Evolutionary conservation across 2,888 invertebrate species (phyloP).

Genomic region (Andrena camellia): DNA sequence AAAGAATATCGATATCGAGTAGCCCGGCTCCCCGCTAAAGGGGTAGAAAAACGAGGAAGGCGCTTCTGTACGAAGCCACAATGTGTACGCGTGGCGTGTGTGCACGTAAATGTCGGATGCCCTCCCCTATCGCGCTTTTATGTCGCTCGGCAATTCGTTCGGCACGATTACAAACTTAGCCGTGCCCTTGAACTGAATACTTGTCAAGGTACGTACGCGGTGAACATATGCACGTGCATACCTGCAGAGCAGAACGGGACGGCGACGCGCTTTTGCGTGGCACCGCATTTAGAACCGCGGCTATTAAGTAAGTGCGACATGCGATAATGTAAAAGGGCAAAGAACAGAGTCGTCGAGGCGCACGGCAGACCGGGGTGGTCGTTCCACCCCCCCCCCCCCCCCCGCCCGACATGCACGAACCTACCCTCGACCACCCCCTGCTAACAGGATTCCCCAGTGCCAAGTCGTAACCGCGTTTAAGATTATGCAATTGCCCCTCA

Average conservation of each 20-base stretch:
- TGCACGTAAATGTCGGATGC: constrained; percentile 38
- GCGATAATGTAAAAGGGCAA: constrained; percentile 51
- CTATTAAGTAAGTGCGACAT: constrained; percentile 61
- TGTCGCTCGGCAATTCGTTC: constrained; percentile 67
- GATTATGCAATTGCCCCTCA: constrained; percentile 12
- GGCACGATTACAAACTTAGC: constrained; percentile 71
- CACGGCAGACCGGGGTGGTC: background rate
- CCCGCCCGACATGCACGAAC: background rate
- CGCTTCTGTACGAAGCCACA: too few species aligned
- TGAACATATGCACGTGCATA: constrained; percentile 51
- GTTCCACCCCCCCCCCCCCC: background rate
- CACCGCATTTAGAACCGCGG: constrained; percentile 55
- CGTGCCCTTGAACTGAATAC: constrained; percentile 75
- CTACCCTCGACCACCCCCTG: background rate
- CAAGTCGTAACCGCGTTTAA: background rate
- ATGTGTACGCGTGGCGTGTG: too few species aligned
- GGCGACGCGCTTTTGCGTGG: constrained; percentile 66
- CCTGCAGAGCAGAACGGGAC: constrained; percentile 52
- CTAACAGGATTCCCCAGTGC: background rate
- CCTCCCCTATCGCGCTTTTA: constrained; percentile 59
- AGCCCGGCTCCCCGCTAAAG: too few species aligned
- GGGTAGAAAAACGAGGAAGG: too few species aligned
- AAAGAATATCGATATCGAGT: background rate
- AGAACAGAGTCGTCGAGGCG: background rate
- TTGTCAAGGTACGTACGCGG: constrained; percentile 68